phyloP scores from a whole-genome alignment of 1,140 invertebrate genomes.

The Caenorhabditis tropicalis region DNA sequence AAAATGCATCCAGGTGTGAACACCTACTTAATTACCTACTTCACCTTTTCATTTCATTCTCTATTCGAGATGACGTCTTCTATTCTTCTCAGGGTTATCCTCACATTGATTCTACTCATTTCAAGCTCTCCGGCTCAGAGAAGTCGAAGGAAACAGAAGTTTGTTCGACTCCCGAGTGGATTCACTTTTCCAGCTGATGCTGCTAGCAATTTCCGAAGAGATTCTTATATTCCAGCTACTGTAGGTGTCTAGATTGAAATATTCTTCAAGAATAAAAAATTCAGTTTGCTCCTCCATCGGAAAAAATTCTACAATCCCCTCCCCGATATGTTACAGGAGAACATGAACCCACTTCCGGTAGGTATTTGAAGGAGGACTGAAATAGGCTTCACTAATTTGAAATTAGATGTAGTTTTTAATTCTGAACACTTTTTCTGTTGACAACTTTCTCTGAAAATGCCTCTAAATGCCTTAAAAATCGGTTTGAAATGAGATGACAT shows the following conservation, averaged over 20 bases:
- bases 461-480: too few relatives aligned
- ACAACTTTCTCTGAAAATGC: too few relatives aligned
- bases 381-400: too few relatives aligned
- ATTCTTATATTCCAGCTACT: constrained; percentile 17
- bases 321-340: background rate
- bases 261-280: background rate
- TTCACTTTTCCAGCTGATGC: constrained; percentile 13
- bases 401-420: too few relatives aligned
- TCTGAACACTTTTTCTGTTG: too few relatives aligned
- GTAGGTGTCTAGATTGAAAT: background rate
- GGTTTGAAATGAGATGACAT: too few relatives aligned
- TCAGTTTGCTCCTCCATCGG: background rate
- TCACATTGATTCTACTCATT: background rate
- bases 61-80: background rate
- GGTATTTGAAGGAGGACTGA: background rate
- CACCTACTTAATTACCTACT: background rate
- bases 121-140: background rate
- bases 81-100: background rate
- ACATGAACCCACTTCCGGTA: background rate
- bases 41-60: background rate
- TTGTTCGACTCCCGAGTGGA: background rate
- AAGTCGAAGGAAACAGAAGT: background rate
- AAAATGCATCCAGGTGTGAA: constrained; percentile 14
- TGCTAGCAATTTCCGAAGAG: background rate
- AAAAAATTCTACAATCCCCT: background rate